Conservation (phyloP, 2,797 vertebrate species). For the Anniella stebbinsi region DNA sequence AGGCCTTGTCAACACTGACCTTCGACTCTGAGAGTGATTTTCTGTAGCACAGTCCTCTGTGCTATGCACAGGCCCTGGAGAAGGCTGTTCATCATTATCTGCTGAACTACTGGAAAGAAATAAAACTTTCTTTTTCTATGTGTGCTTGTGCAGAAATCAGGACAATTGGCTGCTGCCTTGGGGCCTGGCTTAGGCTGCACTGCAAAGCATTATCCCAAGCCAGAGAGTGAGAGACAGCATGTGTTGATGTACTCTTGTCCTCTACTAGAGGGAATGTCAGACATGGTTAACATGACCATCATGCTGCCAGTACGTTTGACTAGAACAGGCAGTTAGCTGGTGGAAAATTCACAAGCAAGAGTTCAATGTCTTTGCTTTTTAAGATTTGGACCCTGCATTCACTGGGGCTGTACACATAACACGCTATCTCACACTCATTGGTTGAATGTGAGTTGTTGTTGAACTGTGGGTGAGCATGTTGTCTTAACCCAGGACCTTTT, state of each 20-base stretch:
- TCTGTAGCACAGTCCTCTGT: background rate
- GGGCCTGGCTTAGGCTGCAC: background rate
- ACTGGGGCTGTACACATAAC: too few species aligned
- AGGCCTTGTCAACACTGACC: conserved; percentile 7
- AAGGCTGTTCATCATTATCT: conserved; percentile 21
- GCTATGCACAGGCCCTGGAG: background rate
- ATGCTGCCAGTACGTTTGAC: background rate
- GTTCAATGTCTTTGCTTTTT: background rate
- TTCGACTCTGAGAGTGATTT: background rate
- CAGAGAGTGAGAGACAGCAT: background rate
- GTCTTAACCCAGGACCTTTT: too few species aligned
- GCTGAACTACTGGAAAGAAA: conserved; percentile 16
- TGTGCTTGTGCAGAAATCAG: background rate
- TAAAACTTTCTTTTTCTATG: background rate
- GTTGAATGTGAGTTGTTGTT: too few species aligned
- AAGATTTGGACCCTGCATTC: background rate
- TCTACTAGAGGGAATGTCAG: background rate
- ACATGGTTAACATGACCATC: conserved; percentile 3
- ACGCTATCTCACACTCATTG: too few species aligned
- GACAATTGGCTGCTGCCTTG: fast-evolving
- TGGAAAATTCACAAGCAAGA: fast-evolving
- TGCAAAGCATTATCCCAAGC: background rate
- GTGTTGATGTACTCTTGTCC: background rate
- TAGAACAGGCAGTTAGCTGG: background rate
- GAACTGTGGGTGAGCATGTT: too few species aligned